Percentiles rank a stretch among this genome's conserved stretches.
phyloP scores from a whole-genome alignment of 2,888 invertebrate genomes.

The Synergus laeviventris region DNA sequence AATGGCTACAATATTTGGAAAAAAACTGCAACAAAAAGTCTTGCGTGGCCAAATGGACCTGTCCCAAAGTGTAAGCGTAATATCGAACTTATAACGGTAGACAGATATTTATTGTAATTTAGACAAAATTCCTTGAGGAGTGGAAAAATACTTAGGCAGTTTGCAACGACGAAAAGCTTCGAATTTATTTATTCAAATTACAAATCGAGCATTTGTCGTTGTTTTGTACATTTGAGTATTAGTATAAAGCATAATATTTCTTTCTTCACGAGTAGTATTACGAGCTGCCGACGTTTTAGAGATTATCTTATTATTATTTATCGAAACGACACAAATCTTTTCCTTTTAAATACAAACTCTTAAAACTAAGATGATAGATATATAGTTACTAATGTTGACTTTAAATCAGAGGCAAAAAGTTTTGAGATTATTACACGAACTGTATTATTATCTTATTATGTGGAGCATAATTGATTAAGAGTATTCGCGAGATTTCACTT shows the following conservation, averaged over 20 bases:
- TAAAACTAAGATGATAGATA: background rate
- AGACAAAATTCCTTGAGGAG: background rate
- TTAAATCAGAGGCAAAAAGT: slow-evolving; percentile 3
- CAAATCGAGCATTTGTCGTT: background rate
- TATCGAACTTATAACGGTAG: slow-evolving; percentile 73
- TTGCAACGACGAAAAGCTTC: background rate
- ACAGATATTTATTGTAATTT: slow-evolving; percentile 26
- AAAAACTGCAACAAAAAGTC: slow-evolving; percentile 83
- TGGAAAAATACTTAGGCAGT: background rate
- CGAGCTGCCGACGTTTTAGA: slow-evolving; percentile 39
- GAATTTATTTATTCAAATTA: slow-evolving; percentile 29
- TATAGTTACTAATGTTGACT: slow-evolving; percentile 17
- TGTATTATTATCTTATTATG: slow-evolving; percentile 29
- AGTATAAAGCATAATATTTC: background rate
- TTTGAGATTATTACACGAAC: background rate
- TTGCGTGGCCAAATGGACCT: slow-evolving; percentile 82
- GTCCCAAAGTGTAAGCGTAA: slow-evolving; percentile 81
- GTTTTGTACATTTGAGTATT: slow-evolving; percentile 10
- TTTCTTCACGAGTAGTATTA: slow-evolving; percentile 41
- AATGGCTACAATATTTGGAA: slow-evolving; percentile 87
- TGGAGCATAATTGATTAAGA: slow-evolving; percentile 20
- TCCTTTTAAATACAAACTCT: slow-evolving; percentile 12
- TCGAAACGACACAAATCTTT: slow-evolving; percentile 37
- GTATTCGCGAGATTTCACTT: slow-evolving; percentile 26
- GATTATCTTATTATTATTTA: slow-evolving; percentile 49